Evolutionary conservation across 2,888 invertebrate genomes (phyloP).

Genomic region (Cosmia pyralina): DNA sequence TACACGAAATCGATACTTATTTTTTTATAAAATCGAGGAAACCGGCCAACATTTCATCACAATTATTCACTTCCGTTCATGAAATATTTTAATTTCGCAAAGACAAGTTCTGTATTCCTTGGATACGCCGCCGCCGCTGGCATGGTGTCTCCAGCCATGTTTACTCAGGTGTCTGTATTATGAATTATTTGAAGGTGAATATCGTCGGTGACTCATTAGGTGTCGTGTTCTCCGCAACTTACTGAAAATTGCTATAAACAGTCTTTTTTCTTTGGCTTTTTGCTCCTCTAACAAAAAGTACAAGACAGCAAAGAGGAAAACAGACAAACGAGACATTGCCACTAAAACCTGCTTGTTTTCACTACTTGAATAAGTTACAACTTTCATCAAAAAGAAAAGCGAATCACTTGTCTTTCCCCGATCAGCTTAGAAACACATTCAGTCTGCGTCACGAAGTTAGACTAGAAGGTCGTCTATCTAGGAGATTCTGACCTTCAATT

Average conservation of each 20-base stretch:
- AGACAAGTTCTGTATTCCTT: slow-evolving; percentile 22
- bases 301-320: slow-evolving; percentile 3
- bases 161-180: slow-evolving; percentile 60
- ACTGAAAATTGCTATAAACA: slow-evolving; percentile 19
- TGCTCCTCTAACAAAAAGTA: slow-evolving; percentile 2
- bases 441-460: neutral
- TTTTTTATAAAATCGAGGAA: neutral
- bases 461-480: slow-evolving; percentile 3
- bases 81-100: slow-evolving; percentile 38
- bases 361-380: slow-evolving; percentile 18
- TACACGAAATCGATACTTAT: neutral
- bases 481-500: slow-evolving; percentile 15
- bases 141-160: slow-evolving; percentile 44
- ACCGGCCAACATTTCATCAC: neutral
- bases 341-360: slow-evolving; percentile 25
- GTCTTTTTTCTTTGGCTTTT: slow-evolving; percentile 10
- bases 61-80: slow-evolving; percentile 24
- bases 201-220: slow-evolving; percentile 47
- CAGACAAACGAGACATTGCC: neutral
- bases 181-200: slow-evolving; percentile 60
- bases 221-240: slow-evolving; percentile 11
- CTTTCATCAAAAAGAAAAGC: slow-evolving; percentile 40
- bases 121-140: slow-evolving; percentile 12
- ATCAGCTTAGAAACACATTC: neutral
- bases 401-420: neutral